phyloP scores from a whole-genome alignment of 1,140 invertebrate genomes.

The Whitmania pigra region DNA sequence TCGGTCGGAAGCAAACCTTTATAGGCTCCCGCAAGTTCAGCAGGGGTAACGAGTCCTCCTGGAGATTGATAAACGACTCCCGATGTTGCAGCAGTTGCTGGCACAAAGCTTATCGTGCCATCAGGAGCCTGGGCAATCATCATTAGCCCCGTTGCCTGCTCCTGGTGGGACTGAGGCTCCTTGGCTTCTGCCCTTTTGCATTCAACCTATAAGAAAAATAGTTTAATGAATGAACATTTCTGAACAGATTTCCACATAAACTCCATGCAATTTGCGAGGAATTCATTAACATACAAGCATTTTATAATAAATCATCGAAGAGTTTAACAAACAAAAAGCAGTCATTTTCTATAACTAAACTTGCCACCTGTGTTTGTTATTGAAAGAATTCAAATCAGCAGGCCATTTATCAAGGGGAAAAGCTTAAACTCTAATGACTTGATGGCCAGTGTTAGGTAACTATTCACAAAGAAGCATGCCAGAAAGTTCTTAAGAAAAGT shows the following conservation, averaged over 20 bases:
- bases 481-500: too few species aligned
- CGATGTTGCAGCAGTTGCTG: not conserved
- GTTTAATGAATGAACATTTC: not conserved
- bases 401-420: too few species aligned
- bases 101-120: slow-evolving; percentile 13
- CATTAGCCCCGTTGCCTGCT: slow-evolving; percentile 1
- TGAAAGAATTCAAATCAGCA: not conserved
- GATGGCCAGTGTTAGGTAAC: too few species aligned
- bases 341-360: not conserved
- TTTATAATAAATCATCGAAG: too few species aligned
- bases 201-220: slow-evolving; percentile 19
- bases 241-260: not conserved
- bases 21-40: slow-evolving; percentile 14
- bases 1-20: not conserved
- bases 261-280: too few species aligned
- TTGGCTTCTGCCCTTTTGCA: slow-evolving; percentile 23
- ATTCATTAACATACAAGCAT: too few species aligned
- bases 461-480: too few species aligned
- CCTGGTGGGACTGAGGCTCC: slow-evolving; percentile 4
- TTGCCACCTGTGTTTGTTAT: not conserved
- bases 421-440: too few species aligned
- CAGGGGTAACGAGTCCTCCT: not conserved
- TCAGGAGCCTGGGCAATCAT: slow-evolving; percentile 18
- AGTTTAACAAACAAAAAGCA: too few species aligned
- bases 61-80: not conserved